Conservation (phyloP, 2,797 vertebrate species). For the Acropternis orthonyx region DNA sequence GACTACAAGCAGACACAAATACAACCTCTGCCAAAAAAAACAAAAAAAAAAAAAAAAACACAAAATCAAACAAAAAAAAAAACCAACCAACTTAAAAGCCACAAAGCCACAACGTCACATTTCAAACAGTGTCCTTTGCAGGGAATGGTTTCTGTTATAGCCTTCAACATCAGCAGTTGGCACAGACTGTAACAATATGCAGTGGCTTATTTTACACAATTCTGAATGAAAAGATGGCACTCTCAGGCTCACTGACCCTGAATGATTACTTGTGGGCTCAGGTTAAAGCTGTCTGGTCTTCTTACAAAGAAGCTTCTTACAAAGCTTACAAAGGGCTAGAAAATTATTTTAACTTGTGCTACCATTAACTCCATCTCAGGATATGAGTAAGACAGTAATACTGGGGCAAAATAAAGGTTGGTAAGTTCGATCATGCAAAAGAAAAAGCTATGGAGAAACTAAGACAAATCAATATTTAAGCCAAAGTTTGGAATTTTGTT, state of each 20-base stretch:
- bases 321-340: background rate
- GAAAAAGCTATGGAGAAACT: background rate
- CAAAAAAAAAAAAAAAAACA: no score
- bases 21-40: background rate
- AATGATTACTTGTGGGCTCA: background rate
- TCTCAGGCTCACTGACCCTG: background rate
- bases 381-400: background rate
- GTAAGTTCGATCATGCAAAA: background rate
- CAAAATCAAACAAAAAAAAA: no score
- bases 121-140: background rate
- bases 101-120: background rate
- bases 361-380: background rate
- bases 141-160: background rate
- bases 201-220: conserved; percentile 9
- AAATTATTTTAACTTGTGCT: background rate
- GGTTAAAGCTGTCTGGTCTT: background rate
- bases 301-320: no score
- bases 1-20: background rate
- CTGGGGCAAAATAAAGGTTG: background rate
- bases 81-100: no score
- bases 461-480: background rate
- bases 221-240: background rate
- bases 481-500: background rate
- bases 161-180: background rate
- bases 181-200: background rate